Evolutionary conservation across 2,888 invertebrate genomes (phyloP).

Genomic region (Nomada ruficornis): DNA sequence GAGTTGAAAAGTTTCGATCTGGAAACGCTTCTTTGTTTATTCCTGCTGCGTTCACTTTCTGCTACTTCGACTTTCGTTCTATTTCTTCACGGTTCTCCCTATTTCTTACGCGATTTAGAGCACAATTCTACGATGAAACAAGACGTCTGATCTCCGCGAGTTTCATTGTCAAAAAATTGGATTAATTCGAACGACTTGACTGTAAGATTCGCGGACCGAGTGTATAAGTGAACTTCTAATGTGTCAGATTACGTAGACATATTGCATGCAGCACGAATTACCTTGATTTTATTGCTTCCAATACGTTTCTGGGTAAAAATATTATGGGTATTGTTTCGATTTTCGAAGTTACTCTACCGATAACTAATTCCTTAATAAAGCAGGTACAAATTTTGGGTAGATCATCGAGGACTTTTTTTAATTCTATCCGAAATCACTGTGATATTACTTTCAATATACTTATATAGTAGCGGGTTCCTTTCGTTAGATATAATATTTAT

Average conservation of each 20-base stretch:
- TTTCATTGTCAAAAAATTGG: not conserved
- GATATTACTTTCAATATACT: too few relatives aligned
- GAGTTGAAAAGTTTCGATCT: not conserved
- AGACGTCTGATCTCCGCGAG: not conserved
- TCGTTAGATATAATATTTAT: too few relatives aligned
- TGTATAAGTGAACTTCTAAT: constrained; percentile 31
- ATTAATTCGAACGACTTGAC: constrained; percentile 25
- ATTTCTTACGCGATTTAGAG: not conserved
- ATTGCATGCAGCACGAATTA: constrained; percentile 31
- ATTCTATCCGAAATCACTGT: too few relatives aligned
- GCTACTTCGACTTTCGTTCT: not conserved
- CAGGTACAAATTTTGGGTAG: too few relatives aligned
- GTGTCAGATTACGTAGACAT: constrained; percentile 39
- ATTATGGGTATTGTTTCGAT: not conserved
- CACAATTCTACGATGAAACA: not conserved
- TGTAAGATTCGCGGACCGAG: constrained; percentile 18
- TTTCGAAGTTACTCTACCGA: not conserved
- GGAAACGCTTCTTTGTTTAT: not conserved
- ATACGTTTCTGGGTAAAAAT: not conserved
- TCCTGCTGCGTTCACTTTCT: not conserved
- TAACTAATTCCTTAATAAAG: too few relatives aligned
- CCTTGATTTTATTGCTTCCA: constrained; percentile 20
- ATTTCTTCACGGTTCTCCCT: not conserved
- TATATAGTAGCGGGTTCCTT: too few relatives aligned
- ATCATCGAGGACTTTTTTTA: too few relatives aligned